Percentiles rank a stretch among this genome's conserved stretches.
Evolutionary conservation across 2,888 invertebrate genomes (phyloP).

Genomic region (Polia nebulosa): DNA sequence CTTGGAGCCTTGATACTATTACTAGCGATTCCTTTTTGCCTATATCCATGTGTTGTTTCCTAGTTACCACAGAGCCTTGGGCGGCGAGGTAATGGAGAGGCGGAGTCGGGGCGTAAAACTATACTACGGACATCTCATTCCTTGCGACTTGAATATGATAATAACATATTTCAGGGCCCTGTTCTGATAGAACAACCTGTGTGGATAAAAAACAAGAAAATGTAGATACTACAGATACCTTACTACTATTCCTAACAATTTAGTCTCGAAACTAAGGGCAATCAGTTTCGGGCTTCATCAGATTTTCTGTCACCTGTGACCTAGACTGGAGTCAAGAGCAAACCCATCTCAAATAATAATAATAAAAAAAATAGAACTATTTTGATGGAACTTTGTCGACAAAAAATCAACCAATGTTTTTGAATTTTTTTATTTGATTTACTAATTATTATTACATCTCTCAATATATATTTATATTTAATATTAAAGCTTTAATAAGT

Average conservation of each 20-base stretch:
- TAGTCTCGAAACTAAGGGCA: neutral
- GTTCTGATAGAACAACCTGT: conserved; percentile 43
- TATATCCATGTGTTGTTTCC: conserved; percentile 61
- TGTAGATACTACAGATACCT: neutral
- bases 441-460: no score
- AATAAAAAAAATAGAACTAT: no score
- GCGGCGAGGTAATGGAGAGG: conserved; percentile 87
- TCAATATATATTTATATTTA: no score
- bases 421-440: no score
- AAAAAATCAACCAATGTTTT: no score
- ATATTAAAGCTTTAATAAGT: no score
- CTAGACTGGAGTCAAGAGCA: no score
- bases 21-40: conserved; percentile 41
- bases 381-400: no score
- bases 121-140: conserved; percentile 84
- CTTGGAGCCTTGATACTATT: neutral
- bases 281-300: no score
- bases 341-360: no score
- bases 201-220: conserved; percentile 26
- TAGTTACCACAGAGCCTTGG: conserved; percentile 76
- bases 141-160: conserved; percentile 79
- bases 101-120: conserved; percentile 80
- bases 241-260: neutral
- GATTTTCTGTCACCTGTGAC: no score
- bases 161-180: conserved; percentile 83